Conservation (phyloP, 1,140 invertebrate genomes). For the Agrypnia vestita region DNA sequence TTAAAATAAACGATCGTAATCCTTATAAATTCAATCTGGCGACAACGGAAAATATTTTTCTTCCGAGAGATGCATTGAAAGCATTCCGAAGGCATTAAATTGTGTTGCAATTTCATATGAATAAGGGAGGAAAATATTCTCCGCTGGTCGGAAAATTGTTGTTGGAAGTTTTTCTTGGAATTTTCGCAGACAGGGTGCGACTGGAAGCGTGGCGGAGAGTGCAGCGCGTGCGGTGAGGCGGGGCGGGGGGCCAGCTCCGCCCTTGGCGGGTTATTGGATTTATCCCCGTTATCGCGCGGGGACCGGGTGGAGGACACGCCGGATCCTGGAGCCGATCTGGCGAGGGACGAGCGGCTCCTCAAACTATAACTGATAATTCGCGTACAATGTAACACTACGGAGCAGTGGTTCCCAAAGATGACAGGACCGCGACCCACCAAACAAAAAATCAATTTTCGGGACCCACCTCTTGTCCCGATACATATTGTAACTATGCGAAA, state of each 20-base stretch:
- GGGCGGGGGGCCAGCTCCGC: neutral
- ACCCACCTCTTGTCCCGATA: too few species aligned
- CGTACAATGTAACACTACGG: too few species aligned
- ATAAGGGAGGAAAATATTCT: conserved; percentile 31
- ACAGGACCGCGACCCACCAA: too few species aligned
- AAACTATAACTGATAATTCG: neutral
- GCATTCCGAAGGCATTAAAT: conserved; percentile 36
- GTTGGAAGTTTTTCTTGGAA: conserved; percentile 28
- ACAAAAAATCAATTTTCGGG: too few species aligned
- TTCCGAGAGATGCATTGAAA: conserved; percentile 6
- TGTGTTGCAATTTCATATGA: conserved; percentile 40
- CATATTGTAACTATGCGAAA: too few species aligned
- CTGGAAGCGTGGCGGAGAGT: neutral
- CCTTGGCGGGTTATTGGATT: conserved; percentile 41
- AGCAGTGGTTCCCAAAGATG: too few species aligned
- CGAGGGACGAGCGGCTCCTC: neutral
- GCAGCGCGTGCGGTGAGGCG: neutral
- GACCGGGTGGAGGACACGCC: conserved; percentile 2
- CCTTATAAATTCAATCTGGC: neutral
- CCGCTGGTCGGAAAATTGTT: conserved; percentile 31
- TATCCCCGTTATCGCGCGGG: conserved; percentile 25
- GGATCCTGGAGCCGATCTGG: neutral
- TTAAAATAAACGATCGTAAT: neutral
- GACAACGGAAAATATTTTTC: neutral
- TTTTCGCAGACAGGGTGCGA: conserved; percentile 17